Evolutionary conservation across 2,888 invertebrate genomes (phyloP), one percentile per base, ranked within the genome.

Genomic region (Apamea monoglypha): DNA sequence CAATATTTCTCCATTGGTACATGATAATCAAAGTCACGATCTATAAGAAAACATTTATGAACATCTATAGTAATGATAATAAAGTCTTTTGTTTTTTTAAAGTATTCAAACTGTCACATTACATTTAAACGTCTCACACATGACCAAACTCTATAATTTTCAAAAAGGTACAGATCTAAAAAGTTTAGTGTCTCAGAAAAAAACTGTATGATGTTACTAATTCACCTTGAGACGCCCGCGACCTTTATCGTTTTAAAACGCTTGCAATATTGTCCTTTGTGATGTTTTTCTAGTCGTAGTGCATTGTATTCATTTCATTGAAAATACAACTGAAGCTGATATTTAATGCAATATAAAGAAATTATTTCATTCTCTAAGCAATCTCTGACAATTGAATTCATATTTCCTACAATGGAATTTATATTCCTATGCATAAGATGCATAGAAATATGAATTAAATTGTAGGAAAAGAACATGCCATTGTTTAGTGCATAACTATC

Each of bases 211-310:
- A 4, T 40, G 40, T 29, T 25, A n/a, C 14, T 1, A 44, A 32
- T 16, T 56, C 67, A 68, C 78, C 78, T 82, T 78, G 67, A 68
- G 14, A 3, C 16, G 47, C 8, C 56, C 32, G 71, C 32, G 71
- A 82, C 71, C 56, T 78, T 32, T 83, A 16, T 63, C 71, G 53
- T 83, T 78, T 47, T 56, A 47, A 66, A 72, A 83, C 47, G 50
- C 25, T 68, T 78, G 36, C 18, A 67, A 36, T 61, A 25, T 44
- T 18, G 40, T 61, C 36, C 29, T 61, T 82, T 82, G 66, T 70
- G 16, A 32, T 36, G 32, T 81, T 74, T 59, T 44, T 36, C 4
- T 25, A 40, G 16, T 32, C 40, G 14, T 68, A 53, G 14, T 29
- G 21, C 18, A 66, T 73, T 81, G 10, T 25, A 16, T 82, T n/a